Conservation (phyloP, 2,113 vertebrate genomes). For the Puntigrus tetrazona region DNA sequence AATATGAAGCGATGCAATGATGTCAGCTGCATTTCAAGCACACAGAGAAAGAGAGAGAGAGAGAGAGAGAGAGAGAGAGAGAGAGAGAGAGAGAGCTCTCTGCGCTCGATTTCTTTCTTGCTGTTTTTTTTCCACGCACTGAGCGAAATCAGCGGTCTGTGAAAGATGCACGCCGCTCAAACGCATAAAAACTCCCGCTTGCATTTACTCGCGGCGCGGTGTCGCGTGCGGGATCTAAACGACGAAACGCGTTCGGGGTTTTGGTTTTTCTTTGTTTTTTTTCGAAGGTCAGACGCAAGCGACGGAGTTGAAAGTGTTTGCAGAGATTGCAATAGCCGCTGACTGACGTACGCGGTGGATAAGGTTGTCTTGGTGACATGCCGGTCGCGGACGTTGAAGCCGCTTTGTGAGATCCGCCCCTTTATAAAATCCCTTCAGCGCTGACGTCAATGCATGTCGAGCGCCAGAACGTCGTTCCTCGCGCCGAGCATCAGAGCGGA, state of each 20-base stretch:
- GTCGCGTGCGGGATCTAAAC: background rate
- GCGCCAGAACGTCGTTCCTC: slow-evolving; percentile 79
- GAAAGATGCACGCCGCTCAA: background rate
- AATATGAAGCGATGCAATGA: background rate
- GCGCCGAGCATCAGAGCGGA: slow-evolving; percentile 72
- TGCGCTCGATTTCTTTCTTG: background rate
- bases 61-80: background rate
- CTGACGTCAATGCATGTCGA: slow-evolving; percentile 87
- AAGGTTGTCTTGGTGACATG: slow-evolving; percentile 85
- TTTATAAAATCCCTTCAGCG: slow-evolving; percentile 79
- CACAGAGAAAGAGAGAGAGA: background rate
- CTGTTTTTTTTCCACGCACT: background rate
- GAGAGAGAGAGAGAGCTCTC: background rate
- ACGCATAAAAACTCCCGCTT: background rate
- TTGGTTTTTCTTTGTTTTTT: too few relatives aligned
- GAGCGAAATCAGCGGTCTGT: background rate
- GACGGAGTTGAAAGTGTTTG: background rate
- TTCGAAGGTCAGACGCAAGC: background rate
- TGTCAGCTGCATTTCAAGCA: background rate
- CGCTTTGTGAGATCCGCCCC: slow-evolving; percentile 62
- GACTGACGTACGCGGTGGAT: slow-evolving; percentile 81
- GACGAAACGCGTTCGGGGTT: background rate
- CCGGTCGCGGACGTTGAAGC: slow-evolving; percentile 78
- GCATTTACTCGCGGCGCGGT: background rate
- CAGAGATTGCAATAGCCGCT: slow-evolving; percentile 54